A percentile compares a stretch with the other conserved stretches of the same genome.
Conservation (phyloP, 1,140 invertebrate species). For the Ceratitis capitata region DNA sequence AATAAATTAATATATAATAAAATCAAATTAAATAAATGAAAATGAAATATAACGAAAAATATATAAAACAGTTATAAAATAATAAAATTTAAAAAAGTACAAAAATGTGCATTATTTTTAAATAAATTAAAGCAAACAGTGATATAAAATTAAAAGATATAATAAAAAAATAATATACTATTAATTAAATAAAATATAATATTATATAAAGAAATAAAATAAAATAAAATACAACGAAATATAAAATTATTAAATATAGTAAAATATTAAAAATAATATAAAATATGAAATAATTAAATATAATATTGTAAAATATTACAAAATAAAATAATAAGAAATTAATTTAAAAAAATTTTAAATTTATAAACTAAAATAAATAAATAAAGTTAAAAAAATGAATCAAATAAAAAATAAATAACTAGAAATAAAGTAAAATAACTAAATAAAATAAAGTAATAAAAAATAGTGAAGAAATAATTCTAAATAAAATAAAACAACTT, state of each 20-base stretch:
- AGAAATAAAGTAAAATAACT: neutral
- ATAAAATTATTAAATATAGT: no score
- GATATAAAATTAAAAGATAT: neutral
- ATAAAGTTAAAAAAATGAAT: no score
- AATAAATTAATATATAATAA: neutral
- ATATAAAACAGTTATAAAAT: no score
- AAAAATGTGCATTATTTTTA: neutral
- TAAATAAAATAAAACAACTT: neutral
- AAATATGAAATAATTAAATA: neutral
- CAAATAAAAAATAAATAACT: no score
- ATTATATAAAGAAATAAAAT: neutral
- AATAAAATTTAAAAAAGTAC: no score
- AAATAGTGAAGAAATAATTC: neutral
- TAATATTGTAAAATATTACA: no score
- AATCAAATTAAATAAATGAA: neutral
- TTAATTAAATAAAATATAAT: neutral
- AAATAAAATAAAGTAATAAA: neutral
- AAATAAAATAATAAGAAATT: no score
- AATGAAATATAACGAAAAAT: neutral
- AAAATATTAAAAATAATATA: neutral
- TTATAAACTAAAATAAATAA: neutral
- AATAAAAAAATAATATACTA: neutral
- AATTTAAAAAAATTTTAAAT: neutral
- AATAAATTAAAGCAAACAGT: no score
- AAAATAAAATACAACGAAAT: no score